Conservation (phyloP, 2,113 vertebrate species). For the Micromys minutus region DNA sequence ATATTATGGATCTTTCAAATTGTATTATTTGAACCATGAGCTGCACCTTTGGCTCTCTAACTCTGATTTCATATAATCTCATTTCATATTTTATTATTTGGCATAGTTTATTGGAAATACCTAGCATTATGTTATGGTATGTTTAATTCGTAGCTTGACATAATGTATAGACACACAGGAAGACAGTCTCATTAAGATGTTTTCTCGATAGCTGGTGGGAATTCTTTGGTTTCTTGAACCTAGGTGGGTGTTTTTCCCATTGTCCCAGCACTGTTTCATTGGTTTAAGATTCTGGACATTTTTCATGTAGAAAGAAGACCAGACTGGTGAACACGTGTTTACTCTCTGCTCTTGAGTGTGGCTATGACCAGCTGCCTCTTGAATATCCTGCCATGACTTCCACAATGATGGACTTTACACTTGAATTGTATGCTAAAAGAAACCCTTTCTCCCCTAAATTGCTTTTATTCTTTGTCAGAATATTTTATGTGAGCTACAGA, state of each 20-base stretch:
- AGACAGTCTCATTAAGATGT: not conserved
- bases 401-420: not conserved
- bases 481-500: not conserved
- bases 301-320: not conserved
- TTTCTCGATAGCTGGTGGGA: not conserved
- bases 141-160: not conserved
- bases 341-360: too few species aligned
- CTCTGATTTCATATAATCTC: not conserved
- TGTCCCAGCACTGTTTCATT: too few species aligned
- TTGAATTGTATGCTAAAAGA: too few species aligned
- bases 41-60: not conserved
- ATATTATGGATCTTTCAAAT: not conserved
- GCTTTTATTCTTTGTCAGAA: not conserved
- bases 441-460: not conserved
- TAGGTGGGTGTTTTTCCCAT: too few species aligned
- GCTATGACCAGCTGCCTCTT: not conserved
- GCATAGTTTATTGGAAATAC: not conserved
- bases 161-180: not conserved
- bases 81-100: not conserved
- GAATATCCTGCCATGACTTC: not conserved
- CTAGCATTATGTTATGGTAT: not conserved
- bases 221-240: not conserved
- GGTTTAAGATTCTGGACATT: not conserved
- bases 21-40: not conserved
- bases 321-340: too few species aligned